Percentiles rank a stretch among this genome's conserved stretches.
phyloP scores from a whole-genome alignment of 2,797 vertebrate genomes.

The Kryptolebias ocellatus region DNA sequence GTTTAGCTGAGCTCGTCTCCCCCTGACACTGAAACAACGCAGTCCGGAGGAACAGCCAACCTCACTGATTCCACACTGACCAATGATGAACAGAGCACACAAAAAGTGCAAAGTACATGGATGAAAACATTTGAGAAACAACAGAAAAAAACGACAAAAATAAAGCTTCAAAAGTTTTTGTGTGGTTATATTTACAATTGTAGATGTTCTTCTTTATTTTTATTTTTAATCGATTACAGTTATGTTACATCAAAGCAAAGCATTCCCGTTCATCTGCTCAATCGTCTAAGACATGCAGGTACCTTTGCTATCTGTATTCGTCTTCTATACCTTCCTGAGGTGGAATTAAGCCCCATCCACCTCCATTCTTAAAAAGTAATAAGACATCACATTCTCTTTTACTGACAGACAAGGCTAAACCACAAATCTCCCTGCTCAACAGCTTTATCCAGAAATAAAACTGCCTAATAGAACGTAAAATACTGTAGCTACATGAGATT shows the following conservation, averaged over 20 bases:
- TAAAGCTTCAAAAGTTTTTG: slow-evolving; percentile 71
- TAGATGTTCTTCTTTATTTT: slow-evolving; percentile 49
- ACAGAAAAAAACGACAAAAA: slow-evolving; percentile 56
- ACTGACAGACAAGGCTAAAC: slow-evolving; percentile 59
- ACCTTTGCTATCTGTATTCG: slow-evolving; percentile 62
- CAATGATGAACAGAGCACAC: slow-evolving; percentile 68
- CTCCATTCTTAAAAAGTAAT: slow-evolving; percentile 39
- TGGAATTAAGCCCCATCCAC: slow-evolving; percentile 44
- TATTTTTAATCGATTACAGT: slow-evolving; percentile 73
- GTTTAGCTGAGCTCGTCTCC: slow-evolving; percentile 62
- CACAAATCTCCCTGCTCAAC: slow-evolving; percentile 56
- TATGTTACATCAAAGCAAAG: slow-evolving; percentile 85
- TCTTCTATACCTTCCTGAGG: slow-evolving; percentile 46
- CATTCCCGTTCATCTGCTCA: slow-evolving; percentile 79
- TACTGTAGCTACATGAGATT: slow-evolving; percentile 72
- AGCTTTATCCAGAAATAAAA: slow-evolving; percentile 64
- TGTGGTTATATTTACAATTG: slow-evolving; percentile 82
- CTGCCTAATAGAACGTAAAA: slow-evolving; percentile 66
- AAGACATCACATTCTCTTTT: slow-evolving; percentile 67
- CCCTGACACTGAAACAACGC: slow-evolving; percentile 56
- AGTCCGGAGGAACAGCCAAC: slow-evolving; percentile 67
- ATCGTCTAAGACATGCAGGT: slow-evolving; percentile 81
- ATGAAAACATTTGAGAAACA: slow-evolving; percentile 47
- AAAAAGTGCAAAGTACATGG: slow-evolving; percentile 79
- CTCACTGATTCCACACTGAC: slow-evolving; percentile 64